Evolutionary conservation across 2,888 invertebrate species (phyloP).

Genomic region (Busseola fusca): DNA sequence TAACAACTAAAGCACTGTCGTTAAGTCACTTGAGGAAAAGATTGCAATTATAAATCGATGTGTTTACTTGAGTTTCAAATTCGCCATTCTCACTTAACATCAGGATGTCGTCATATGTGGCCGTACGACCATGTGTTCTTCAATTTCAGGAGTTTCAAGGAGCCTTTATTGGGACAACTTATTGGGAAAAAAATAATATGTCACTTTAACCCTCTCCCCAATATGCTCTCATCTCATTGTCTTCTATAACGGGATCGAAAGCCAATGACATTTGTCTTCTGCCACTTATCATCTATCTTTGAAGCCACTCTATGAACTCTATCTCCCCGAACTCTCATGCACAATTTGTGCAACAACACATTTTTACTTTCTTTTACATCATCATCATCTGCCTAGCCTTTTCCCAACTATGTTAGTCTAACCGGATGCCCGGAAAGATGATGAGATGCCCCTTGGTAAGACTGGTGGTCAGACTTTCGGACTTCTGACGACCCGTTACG

Average conservation of each 20-base stretch:
- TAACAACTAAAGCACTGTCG: not conserved
- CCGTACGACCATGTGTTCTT: not conserved
- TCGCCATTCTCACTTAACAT: not conserved
- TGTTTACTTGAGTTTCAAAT: not conserved
- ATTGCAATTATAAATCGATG: not conserved
- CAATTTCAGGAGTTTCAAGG: not conserved
- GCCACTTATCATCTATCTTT: not conserved
- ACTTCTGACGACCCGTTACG: too few relatives aligned
- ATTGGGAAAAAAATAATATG: not conserved
- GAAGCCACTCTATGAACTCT: not conserved
- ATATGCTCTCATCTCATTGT: not conserved
- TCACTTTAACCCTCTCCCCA: not conserved
- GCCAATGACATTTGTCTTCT: not conserved
- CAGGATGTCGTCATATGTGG: not conserved
- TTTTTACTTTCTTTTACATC: not conserved
- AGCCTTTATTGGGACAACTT: not conserved
- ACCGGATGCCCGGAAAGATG: too few relatives aligned
- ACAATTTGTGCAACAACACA: conserved; percentile 13
- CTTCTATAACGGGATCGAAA: not conserved
- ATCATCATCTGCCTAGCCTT: too few relatives aligned
- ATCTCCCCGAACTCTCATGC: not conserved
- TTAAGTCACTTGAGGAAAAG: conserved; percentile 10
- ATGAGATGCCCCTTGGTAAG: too few relatives aligned
- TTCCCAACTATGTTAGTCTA: too few relatives aligned
- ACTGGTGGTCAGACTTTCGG: too few relatives aligned